Conservation (phyloP, 2,888 invertebrate species). For the Platycheirus albimanus region DNA sequence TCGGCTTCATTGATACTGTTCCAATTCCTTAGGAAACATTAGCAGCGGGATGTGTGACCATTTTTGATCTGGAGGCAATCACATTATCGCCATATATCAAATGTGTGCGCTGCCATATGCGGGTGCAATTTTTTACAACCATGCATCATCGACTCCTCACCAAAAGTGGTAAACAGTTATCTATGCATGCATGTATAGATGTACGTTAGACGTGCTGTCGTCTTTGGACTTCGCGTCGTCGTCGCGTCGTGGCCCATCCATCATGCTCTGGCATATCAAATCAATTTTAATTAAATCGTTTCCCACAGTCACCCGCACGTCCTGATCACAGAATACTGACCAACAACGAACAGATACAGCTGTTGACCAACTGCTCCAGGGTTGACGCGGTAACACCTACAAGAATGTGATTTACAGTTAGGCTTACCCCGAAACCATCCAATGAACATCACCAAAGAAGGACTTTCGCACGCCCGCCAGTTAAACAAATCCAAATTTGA, state of each 20-base stretch:
- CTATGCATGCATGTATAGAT: not conserved
- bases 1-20: constrained; percentile 27
- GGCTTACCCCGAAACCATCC: constrained; percentile 68
- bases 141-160: constrained; percentile 8
- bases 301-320: constrained; percentile 46
- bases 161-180: constrained; percentile 24
- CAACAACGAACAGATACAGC: constrained; percentile 39
- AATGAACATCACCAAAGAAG: constrained; percentile 58
- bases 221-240: not conserved
- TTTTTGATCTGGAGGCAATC: constrained; percentile 64
- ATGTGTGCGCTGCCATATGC: constrained; percentile 62
- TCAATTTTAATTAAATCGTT: constrained; percentile 74
- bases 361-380: constrained; percentile 67
- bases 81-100: constrained; percentile 73
- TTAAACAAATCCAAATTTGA: constrained; percentile 68
- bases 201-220: not conserved
- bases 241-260: constrained; percentile 66
- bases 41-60: constrained; percentile 65
- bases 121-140: constrained; percentile 57
- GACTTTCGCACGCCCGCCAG: constrained; percentile 61
- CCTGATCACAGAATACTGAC: constrained; percentile 8
- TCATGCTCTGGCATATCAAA: constrained; percentile 72
- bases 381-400: constrained; percentile 67
- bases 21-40: constrained; percentile 61
- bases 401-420: constrained; percentile 74